Evolutionary conservation across 2,888 invertebrate genomes (phyloP), one percentile per base, ranked within the genome.

Genomic region (Antitype chi): DNA sequence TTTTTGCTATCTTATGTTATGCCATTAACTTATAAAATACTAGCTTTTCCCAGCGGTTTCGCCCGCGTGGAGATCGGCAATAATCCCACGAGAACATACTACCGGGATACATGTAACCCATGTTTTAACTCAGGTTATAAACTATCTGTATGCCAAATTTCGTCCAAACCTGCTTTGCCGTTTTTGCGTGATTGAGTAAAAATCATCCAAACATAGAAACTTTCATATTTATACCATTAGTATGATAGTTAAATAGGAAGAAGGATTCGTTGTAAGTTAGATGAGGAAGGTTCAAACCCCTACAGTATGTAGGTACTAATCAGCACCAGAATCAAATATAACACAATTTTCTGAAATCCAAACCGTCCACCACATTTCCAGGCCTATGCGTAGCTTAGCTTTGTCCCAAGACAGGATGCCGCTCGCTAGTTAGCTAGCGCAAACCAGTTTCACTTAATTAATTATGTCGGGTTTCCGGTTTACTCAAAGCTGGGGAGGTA

Each of bases 391-490:
- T 20, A 53, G 13, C 72, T 38, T 25, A 11, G 1, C 28, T 38
- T 75, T 38, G 47, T 60, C 60, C 13, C 28, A 43, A 74, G 43
- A n/a, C 2, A n/a, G 25, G 23, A 0, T 8, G 11, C n/a, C 20
- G 57, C 53, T 52, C 23, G 15, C 38, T 52, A 82, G 25, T 62
- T 62, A 57, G 11, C 32, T 52, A 6, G 23, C 25, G 28, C 17
- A 47, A 57, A 62, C 67, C 77, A 49, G 28, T 66, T 76, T 38
- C 23, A 47, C 77, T 67, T 63, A 25, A 82, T 76, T 68, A 76
- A 82, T 76, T 38, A 76, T 66, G 32, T 82, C 53, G 59, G 53
- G 59, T 66, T 76, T 66, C 82, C 47, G 60, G 47, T 43, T 52
- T 66, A 53, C 59, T 82, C 82, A 60, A 78, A 82, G 59, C 57